These are phyloP conservation scores for Euzophera pinguis DNA, from an alignment of 2,888 invertebrate genomes.

Conservation along the genomic window DNA sequence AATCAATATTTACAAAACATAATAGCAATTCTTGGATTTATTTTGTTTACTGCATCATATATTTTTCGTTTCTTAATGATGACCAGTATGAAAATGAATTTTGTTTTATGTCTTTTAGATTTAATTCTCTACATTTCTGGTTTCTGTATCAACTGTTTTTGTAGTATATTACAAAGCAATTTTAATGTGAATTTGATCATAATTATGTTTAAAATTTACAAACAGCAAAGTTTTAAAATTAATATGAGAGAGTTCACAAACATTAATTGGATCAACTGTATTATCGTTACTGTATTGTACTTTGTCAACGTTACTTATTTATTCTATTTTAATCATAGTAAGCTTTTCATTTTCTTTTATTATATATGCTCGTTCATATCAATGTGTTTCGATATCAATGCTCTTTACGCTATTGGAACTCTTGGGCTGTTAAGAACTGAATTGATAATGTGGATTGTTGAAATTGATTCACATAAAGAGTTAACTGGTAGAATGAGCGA, in stretches of 20 bases:
- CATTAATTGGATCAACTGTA: background rate
- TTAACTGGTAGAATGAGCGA: background rate
- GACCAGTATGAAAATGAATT: background rate
- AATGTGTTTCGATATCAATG: background rate
- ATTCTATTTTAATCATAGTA: background rate
- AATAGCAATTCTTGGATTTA: background rate
- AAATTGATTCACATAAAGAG: background rate
- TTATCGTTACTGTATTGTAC: background rate
- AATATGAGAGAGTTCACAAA: background rate
- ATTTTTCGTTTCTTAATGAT: background rate
- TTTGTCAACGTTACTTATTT: background rate
- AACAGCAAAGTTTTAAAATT: background rate
- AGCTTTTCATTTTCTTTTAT: background rate
- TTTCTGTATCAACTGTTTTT: background rate
- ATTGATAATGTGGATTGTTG: background rate
- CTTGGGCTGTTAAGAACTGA: background rate
- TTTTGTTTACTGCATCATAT: background rate
- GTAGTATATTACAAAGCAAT: background rate
- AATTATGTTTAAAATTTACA: background rate
- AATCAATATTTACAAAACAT: background rate
- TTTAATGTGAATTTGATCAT: background rate
- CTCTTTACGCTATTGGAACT: background rate
- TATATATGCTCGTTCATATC: background rate
- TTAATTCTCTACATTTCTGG: background rate
- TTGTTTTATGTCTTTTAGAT: background rate